Percentiles rank a stretch among this genome's conserved stretches.
Conservation (phyloP, 2,888 invertebrate genomes). For the Pyrrhosoma nymphula region DNA sequence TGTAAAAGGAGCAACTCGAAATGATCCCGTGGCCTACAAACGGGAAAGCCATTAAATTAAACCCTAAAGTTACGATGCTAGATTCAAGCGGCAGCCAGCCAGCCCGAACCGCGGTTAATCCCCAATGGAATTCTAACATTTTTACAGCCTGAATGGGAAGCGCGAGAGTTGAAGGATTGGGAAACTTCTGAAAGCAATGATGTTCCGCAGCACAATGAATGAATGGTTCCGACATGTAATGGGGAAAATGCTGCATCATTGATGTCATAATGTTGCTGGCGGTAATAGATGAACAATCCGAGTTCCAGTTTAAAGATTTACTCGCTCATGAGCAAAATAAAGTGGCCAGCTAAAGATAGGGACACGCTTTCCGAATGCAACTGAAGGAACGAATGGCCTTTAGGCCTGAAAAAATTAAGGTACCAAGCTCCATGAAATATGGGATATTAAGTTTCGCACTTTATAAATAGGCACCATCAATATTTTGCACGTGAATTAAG, state of each 20-base stretch:
- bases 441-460: no score
- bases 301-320: not conserved
- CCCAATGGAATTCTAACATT: not conserved
- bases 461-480: no score
- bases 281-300: not conserved
- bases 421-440: no score
- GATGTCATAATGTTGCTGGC: not conserved
- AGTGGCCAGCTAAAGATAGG: not conserved
- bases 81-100: not conserved
- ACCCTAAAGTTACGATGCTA: not conserved
- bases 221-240: not conserved
- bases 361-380: not conserved
- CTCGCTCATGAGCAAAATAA: not conserved
- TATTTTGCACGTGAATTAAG: no score
- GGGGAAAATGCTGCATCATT: not conserved
- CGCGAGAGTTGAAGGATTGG: not conserved
- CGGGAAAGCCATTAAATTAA: not conserved
- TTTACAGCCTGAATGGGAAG: not conserved
- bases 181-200: not conserved
- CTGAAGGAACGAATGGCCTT: not conserved
- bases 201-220: not conserved
- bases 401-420: no score
- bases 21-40: not conserved
- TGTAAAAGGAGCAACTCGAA: not conserved
- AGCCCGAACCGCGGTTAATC: not conserved